phyloP scores from a whole-genome alignment of 2,888 invertebrate species.

The Eurytoma californica region DNA sequence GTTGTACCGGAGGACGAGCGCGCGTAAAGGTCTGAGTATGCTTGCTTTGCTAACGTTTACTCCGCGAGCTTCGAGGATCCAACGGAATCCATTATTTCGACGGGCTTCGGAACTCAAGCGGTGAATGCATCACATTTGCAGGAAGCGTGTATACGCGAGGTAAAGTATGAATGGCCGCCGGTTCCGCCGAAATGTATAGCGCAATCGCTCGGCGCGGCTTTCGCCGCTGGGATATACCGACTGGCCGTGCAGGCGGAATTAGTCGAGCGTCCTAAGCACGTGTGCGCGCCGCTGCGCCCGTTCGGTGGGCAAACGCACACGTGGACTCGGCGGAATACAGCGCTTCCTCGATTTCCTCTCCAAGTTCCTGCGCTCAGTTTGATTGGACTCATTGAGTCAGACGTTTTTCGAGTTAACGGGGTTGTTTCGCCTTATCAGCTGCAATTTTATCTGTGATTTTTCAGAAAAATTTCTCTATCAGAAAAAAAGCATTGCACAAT shows the following conservation, averaged over 20 bases:
- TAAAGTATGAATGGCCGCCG: neutral
- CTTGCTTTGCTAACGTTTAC: conserved; percentile 45
- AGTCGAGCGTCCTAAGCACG: neutral
- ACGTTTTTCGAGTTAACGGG: too few relatives aligned
- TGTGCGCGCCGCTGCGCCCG: too few relatives aligned
- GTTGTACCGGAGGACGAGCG: neutral
- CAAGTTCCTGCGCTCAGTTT: too few relatives aligned
- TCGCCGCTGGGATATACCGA: conserved; percentile 8
- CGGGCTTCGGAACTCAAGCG: conserved; percentile 25
- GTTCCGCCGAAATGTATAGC: conserved; percentile 1
- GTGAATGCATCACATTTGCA: neutral
- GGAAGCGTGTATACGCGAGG: neutral
- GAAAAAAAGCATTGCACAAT: too few relatives aligned
- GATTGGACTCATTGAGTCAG: too few relatives aligned
- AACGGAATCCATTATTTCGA: conserved; percentile 50
- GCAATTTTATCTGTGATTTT: too few relatives aligned
- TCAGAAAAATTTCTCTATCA: too few relatives aligned
- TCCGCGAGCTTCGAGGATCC: conserved; percentile 35
- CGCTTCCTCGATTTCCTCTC: too few relatives aligned
- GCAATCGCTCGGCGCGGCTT: conserved; percentile 11
- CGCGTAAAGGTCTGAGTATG: conserved; percentile 8
- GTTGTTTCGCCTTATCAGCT: too few relatives aligned
- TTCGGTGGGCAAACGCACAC: too few relatives aligned
- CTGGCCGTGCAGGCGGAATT: conserved; percentile 1
- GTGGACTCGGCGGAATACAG: too few relatives aligned